A percentile compares a stretch with the other conserved stretches of the same genome.
Evolutionary conservation across 1,140 invertebrate genomes (phyloP).

Genomic region (Drosophila orosa): DNA sequence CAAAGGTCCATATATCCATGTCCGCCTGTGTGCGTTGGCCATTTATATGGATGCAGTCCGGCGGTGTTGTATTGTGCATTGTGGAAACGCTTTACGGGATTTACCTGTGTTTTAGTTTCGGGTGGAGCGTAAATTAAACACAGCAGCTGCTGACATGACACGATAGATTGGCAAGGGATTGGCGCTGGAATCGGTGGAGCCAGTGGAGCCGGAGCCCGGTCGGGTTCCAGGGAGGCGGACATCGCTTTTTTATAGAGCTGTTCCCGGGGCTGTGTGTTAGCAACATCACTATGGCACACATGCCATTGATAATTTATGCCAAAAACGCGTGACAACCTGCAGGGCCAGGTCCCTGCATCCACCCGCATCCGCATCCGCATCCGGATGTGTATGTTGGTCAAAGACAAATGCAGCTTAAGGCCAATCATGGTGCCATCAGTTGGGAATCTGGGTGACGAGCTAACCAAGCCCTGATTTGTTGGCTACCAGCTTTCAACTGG

Average conservation of each 20-base stretch:
- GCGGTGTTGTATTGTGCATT: conserved; percentile 49
- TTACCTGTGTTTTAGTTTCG: conserved; percentile 67
- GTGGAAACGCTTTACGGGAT: conserved; percentile 66
- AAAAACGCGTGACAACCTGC: conserved; percentile 64
- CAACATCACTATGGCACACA: conserved; percentile 40
- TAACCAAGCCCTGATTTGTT: conserved; percentile 37
- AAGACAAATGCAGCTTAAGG: conserved; percentile 49
- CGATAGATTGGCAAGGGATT: conserved; percentile 58
- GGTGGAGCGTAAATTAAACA: conserved; percentile 68
- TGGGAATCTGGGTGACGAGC: conserved; percentile 8
- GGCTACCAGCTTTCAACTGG: conserved; percentile 22
- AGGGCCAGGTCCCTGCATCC: conserved; percentile 1
- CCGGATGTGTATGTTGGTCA: conserved; percentile 35
- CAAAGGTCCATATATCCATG: conserved; percentile 20
- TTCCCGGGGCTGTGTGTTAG: conserved; percentile 17
- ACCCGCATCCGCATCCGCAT: background rate
- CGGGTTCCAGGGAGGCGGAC: background rate
- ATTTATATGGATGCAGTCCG: conserved; percentile 67
- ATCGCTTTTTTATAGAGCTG: conserved; percentile 55
- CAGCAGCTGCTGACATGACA: conserved; percentile 74
- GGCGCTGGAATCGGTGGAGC: conserved; percentile 5
- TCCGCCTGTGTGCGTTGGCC: conserved; percentile 27
- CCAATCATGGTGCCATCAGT: conserved; percentile 33
- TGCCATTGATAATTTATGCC: conserved; percentile 75
- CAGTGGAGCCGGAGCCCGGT: conserved; percentile 2